Evolutionary conservation across 2,888 invertebrate genomes (phyloP).

Genomic region (Ischnus inquisitorius): DNA sequence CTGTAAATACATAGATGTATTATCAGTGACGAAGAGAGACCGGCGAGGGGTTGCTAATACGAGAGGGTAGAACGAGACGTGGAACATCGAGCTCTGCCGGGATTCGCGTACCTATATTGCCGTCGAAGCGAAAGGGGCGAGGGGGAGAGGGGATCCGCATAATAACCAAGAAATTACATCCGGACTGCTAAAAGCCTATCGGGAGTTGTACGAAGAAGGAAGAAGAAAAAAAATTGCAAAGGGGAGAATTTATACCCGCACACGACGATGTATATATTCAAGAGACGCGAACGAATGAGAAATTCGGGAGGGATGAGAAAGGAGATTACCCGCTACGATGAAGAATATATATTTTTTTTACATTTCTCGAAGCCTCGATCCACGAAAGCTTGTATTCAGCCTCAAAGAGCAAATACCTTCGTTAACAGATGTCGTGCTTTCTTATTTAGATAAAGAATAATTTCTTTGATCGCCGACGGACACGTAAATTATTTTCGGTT

Average conservation of each 20-base stretch:
- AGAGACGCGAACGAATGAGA: slow-evolving; percentile 44
- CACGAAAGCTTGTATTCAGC: too few species aligned
- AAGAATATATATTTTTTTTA: slow-evolving; percentile 1
- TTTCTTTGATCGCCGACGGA: too few species aligned
- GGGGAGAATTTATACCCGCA: slow-evolving; percentile 57
- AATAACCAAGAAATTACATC: slow-evolving; percentile 68
- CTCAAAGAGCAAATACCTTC: too few species aligned
- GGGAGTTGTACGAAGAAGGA: slow-evolving; percentile 33
- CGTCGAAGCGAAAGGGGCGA: slow-evolving; percentile 39
- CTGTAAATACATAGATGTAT: neutral
- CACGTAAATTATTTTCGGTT: too few species aligned
- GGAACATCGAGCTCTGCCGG: slow-evolving; percentile 37
- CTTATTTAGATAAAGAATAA: too few species aligned
- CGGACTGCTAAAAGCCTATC: slow-evolving; percentile 61
- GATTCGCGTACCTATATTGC: slow-evolving; percentile 49
- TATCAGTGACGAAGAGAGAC: slow-evolving; percentile 16
- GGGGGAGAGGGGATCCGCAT: slow-evolving; percentile 54
- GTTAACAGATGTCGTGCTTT: too few species aligned
- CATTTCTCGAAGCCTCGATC: neutral
- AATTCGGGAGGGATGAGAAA: slow-evolving; percentile 37
- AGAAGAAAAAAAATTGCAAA: slow-evolving; percentile 59
- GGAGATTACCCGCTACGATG: neutral
- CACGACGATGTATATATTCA: slow-evolving; percentile 35
- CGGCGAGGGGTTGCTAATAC: slow-evolving; percentile 35
- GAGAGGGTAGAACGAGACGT: slow-evolving; percentile 11